Evolutionary conservation across 1,140 invertebrate species (phyloP).

Genomic region (Zaprionus kolodkinae): DNA sequence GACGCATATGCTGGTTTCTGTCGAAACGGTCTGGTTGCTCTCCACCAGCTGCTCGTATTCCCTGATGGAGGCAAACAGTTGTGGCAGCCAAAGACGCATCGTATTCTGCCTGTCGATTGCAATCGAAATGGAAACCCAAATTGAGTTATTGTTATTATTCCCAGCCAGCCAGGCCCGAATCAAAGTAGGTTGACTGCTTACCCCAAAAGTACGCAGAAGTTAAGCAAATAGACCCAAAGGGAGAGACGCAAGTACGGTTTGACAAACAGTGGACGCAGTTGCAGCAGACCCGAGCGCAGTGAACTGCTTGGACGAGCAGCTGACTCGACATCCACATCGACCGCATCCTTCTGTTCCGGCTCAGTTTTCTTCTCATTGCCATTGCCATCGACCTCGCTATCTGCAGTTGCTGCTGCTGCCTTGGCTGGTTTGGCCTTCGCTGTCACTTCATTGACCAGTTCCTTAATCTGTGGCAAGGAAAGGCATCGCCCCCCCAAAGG

Average conservation of each 20-base stretch:
- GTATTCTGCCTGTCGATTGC: conserved; percentile 61
- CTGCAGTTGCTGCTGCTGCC: not conserved
- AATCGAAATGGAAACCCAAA: not conserved
- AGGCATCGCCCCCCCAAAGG: not conserved
- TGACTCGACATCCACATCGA: conserved; percentile 22
- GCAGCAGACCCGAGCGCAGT: conserved; percentile 48
- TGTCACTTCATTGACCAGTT: conserved; percentile 60
- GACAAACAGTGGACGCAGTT: conserved; percentile 64
- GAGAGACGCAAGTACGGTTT: conserved; percentile 71
- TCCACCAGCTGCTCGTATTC: conserved; percentile 57
- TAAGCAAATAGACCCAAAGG: conserved; percentile 68
- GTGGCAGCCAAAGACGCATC: conserved; percentile 85
- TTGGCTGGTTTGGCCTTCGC: conserved; percentile 23
- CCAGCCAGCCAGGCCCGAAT: not conserved
- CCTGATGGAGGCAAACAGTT: conserved; percentile 85
- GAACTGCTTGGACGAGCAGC: conserved; percentile 19
- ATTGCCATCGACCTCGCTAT: conserved; percentile 6
- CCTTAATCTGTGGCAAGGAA: conserved; percentile 53
- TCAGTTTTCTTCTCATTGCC: not conserved
- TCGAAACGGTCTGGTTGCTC: not conserved
- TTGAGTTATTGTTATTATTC: conserved; percentile 8
- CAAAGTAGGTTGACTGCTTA: conserved; percentile 23
- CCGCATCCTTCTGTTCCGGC: conserved; percentile 2
- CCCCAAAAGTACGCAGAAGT: conserved; percentile 74
- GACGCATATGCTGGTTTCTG: conserved; percentile 55